Evolutionary conservation across 35 echinoderm and acorn worm genomes (phyloP).

Genomic region (Apostichopus parvimensis): DNA sequence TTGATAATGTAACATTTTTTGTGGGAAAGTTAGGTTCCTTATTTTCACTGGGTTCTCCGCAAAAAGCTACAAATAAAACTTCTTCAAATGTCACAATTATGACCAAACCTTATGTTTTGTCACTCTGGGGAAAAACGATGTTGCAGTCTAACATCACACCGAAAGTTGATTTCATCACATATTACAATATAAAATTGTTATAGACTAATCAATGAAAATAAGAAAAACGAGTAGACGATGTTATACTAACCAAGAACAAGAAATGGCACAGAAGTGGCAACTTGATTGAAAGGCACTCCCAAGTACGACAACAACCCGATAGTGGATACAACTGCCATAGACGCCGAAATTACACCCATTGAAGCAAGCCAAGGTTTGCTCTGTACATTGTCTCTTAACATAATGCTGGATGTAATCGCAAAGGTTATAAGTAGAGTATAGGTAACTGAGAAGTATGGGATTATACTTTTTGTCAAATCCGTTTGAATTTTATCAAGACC

Average conservation of each 20-base stretch:
- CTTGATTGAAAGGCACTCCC: constrained; percentile 56
- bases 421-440: no score
- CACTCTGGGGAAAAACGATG: neutral
- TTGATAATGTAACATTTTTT: no score
- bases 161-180: no score
- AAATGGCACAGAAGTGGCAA: constrained; percentile 47
- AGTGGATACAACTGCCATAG: constrained; percentile 34
- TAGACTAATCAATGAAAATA: no score
- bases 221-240: neutral
- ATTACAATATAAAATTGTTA: no score
- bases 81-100: neutral
- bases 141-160: no score
- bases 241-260: constrained; percentile 62
- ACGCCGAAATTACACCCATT: constrained; percentile 30
- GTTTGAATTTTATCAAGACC: no score
- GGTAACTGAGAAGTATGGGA: no score
- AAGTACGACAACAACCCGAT: constrained; percentile 49
- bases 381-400: constrained; percentile 37
- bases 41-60: neutral
- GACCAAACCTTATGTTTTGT: no score
- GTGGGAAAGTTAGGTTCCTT: no score
- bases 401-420: constrained; percentile 42
- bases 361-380: constrained; percentile 16
- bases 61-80: no score
- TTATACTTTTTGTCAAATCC: no score